These are phyloP conservation scores for Hecatera dysodea DNA, from an alignment of 2,888 invertebrate species.

Conservation along the genomic window DNA sequence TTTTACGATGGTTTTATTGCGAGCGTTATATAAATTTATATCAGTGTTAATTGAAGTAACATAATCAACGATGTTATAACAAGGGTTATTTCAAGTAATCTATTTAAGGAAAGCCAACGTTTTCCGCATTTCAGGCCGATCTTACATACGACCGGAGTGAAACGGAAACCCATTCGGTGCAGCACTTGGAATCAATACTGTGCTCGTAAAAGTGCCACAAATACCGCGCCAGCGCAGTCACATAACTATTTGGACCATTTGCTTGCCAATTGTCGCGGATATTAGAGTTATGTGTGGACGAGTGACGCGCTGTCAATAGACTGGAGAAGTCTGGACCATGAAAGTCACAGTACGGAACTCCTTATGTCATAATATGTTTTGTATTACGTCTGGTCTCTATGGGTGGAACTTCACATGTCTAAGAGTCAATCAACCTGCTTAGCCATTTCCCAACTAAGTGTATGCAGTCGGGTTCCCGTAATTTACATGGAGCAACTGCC, in stretches of 20 bases:
- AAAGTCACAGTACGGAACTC: neutral
- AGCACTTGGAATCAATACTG: conserved; percentile 77
- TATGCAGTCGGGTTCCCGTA: too few species aligned
- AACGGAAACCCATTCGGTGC: conserved; percentile 71
- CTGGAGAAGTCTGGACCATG: neutral
- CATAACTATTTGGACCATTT: conserved; percentile 51
- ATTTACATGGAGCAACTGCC: too few species aligned
- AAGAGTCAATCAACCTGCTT: too few species aligned
- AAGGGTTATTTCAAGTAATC: neutral
- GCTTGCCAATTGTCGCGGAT: conserved; percentile 52
- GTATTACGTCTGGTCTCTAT: too few species aligned
- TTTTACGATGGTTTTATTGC: conserved; percentile 40
- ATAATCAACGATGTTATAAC: too few species aligned
- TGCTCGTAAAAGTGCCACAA: conserved; percentile 74
- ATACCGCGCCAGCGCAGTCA: conserved; percentile 61
- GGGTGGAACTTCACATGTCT: too few species aligned
- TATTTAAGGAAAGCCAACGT: conserved; percentile 24
- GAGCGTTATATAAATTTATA: conserved; percentile 40
- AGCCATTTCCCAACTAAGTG: too few species aligned
- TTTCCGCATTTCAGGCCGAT: conserved; percentile 58
- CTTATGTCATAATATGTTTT: neutral
- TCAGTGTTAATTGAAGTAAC: conserved; percentile 6
- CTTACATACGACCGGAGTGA: conserved; percentile 48
- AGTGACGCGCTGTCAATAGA: neutral
- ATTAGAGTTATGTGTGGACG: conserved; percentile 5